Conservation (phyloP, 1,140 invertebrate species). For the Drosophila trapezifrons region DNA sequence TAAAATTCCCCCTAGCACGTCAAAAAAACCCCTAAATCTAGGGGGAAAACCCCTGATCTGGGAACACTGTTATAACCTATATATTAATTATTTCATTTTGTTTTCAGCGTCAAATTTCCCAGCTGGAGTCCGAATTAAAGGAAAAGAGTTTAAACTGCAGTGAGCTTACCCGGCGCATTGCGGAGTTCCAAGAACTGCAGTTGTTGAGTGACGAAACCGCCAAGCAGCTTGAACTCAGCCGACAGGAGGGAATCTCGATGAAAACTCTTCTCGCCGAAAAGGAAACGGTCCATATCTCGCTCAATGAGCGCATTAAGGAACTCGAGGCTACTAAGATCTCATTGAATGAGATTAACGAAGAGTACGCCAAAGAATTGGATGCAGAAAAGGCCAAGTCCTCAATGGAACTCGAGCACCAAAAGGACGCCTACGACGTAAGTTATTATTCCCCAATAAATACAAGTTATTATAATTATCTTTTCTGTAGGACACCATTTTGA, state of each 20-base stretch:
- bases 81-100: too few species aligned
- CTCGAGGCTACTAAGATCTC: background rate
- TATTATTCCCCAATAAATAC: too few species aligned
- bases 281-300: background rate
- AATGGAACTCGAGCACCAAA: background rate
- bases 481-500: background rate
- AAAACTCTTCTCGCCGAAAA: background rate
- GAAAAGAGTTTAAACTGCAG: too few species aligned
- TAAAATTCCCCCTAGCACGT: too few species aligned
- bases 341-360: background rate
- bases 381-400: background rate
- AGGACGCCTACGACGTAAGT: background rate
- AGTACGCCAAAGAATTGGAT: background rate
- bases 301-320: background rate
- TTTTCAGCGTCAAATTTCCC: background rate
- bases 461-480: background rate
- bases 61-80: too few species aligned
- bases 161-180: background rate
- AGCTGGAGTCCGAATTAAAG: background rate
- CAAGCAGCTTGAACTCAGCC: background rate
- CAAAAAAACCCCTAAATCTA: too few species aligned
- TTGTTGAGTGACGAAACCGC: too few species aligned
- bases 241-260: background rate
- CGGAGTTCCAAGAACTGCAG: too few species aligned
- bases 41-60: too few species aligned